Percentiles rank a stretch among this genome's conserved stretches.
Evolutionary conservation across 2,888 invertebrate species (phyloP).

Genomic region (Torymus texanus): DNA sequence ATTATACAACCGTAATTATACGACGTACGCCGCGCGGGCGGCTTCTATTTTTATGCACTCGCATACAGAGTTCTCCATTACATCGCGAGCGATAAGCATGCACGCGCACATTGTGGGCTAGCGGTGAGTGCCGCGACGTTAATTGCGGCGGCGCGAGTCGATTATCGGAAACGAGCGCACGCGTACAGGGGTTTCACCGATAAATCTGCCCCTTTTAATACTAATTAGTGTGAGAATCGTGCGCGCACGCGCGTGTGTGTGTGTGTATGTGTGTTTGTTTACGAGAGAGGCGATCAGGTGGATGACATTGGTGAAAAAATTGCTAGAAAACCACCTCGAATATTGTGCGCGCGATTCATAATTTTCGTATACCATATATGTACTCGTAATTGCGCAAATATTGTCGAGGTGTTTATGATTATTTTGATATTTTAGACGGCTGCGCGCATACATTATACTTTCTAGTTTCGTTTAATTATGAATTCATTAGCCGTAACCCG

Average conservation of each 20-base stretch:
- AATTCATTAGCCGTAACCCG: slow-evolving; percentile 21
- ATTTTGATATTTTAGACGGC: not conserved
- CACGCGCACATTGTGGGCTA: slow-evolving; percentile 9
- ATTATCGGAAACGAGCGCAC: slow-evolving; percentile 12
- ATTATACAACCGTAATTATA: too few species aligned
- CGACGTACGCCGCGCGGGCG: too few species aligned
- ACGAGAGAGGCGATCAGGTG: not conserved
- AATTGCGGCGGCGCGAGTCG: slow-evolving; percentile 23
- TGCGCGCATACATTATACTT: slow-evolving; percentile 13
- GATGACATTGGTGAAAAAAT: slow-evolving; percentile 29
- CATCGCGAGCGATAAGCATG: slow-evolving; percentile 13
- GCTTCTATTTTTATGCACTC: too few species aligned
- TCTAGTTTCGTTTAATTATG: slow-evolving; percentile 26
- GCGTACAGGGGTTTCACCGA: slow-evolving; percentile 7
- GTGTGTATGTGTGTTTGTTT: too few species aligned
- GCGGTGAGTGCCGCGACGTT: slow-evolving; percentile 9
- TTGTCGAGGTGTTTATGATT: not conserved
- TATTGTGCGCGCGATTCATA: slow-evolving; percentile 11
- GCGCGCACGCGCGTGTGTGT: not conserved
- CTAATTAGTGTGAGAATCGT: slow-evolving; percentile 24
- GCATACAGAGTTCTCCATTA: not conserved
- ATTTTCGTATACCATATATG: not conserved
- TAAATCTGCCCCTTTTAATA: slow-evolving; percentile 13
- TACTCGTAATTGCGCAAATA: slow-evolving; percentile 30
- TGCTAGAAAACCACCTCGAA: not conserved